Conservation (phyloP, 1,140 invertebrate genomes). For the Bombyx mandarina region DNA sequence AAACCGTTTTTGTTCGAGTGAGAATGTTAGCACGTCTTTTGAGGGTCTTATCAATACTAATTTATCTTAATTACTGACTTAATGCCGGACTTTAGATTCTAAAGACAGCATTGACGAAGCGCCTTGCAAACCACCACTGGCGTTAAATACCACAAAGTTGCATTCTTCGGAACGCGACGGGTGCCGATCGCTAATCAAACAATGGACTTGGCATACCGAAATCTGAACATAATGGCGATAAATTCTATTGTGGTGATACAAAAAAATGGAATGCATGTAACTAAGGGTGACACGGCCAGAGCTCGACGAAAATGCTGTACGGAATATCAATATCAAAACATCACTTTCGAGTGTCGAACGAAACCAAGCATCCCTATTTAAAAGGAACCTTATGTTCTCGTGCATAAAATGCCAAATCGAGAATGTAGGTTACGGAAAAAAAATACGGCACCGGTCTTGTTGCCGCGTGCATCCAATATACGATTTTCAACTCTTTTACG, state of each 20-base stretch:
- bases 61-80: slow-evolving; percentile 66
- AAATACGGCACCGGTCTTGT: slow-evolving; percentile 26
- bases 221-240: slow-evolving; percentile 24
- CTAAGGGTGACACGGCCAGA: slow-evolving; percentile 33
- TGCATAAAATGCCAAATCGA: slow-evolving; percentile 9
- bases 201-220: slow-evolving; percentile 42
- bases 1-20: slow-evolving; percentile 13
- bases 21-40: slow-evolving; percentile 47
- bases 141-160: slow-evolving; percentile 48
- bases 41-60: slow-evolving; percentile 51
- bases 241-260: slow-evolving; percentile 38
- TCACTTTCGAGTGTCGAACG: slow-evolving; percentile 26
- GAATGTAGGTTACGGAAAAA: slow-evolving; percentile 24
- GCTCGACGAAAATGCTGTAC: slow-evolving; percentile 31
- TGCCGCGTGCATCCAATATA: slow-evolving; percentile 37
- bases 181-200: slow-evolving; percentile 51
- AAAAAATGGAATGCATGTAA: slow-evolving; percentile 3
- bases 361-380: slow-evolving; percentile 6
- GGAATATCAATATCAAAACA: slow-evolving; percentile 29
- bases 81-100: slow-evolving; percentile 63
- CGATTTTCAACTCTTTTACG: slow-evolving; percentile 48
- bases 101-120: slow-evolving; percentile 40
- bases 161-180: slow-evolving; percentile 39
- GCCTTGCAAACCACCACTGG: slow-evolving; percentile 55
- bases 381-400: slow-evolving; percentile 8